A percentile compares a stretch with the other conserved stretches of the same genome.
These are phyloP conservation scores for Dermatemys mawii DNA, from an alignment of 2,113 vertebrate species.

Conservation along the genomic window DNA sequence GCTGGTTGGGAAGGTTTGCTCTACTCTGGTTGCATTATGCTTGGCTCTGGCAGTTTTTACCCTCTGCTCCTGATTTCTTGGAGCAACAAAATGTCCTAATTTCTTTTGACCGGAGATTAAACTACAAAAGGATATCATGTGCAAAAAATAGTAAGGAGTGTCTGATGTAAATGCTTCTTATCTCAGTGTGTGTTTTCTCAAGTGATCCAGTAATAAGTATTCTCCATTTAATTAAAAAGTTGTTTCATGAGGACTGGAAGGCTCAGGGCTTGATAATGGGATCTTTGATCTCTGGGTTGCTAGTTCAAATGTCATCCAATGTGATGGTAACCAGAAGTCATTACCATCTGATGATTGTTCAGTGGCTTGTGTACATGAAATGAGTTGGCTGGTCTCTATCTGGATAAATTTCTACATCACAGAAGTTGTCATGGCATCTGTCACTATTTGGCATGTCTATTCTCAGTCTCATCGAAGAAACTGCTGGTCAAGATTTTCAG, in stretches of 20 bases:
- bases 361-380: not conserved
- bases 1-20: conserved; percentile 21
- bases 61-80: conserved; percentile 16
- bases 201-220: not conserved
- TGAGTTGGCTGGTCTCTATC: not conserved
- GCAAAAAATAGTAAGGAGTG: conserved; percentile 19
- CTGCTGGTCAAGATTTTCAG: not conserved
- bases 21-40: conserved; percentile 4
- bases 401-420: not conserved
- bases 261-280: not conserved
- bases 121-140: conserved; percentile 20
- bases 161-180: not conserved
- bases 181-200: not conserved
- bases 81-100: conserved; percentile 33
- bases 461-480: not conserved
- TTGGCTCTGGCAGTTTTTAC: conserved; percentile 21
- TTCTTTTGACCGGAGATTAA: not conserved
- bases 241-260: not conserved
- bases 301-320: not conserved
- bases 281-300: not conserved
- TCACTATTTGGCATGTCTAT: not conserved
- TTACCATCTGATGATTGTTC: not conserved
- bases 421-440: not conserved
- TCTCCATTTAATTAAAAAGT: not conserved
- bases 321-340: not conserved